phyloP scores from a whole-genome alignment of 2,113 vertebrate genomes.

The Brienomyrus longianalis region DNA sequence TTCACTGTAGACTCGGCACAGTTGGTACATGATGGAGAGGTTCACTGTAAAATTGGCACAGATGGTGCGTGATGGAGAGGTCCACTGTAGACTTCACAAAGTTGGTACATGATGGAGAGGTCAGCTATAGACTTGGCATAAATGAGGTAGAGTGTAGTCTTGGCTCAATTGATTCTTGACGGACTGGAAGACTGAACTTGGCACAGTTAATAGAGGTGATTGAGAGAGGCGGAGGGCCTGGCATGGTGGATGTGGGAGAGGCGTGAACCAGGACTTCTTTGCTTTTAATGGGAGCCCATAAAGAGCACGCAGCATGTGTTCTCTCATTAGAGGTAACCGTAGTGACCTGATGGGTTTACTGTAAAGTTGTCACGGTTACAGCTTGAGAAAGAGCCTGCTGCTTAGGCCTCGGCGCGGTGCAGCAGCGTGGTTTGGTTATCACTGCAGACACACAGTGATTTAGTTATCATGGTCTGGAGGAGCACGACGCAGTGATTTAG shows the following conservation, averaged over 20 bases:
- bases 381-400: background rate
- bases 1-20: background rate
- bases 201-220: background rate
- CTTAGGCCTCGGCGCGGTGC: background rate
- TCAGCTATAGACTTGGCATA: background rate
- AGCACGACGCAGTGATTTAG: background rate
- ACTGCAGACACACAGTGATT: background rate
- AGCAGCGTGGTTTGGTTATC: background rate
- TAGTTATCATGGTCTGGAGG: background rate
- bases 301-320: background rate
- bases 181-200: background rate
- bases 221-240: background rate
- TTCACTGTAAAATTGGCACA: background rate
- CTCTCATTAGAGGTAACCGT: background rate
- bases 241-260: background rate
- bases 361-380: background rate
- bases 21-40: background rate
- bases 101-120: background rate
- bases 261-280: background rate
- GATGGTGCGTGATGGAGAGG: background rate
- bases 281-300: background rate
- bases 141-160: background rate
- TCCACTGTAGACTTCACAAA: background rate
- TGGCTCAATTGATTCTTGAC: background rate
- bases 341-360: slow-evolving; percentile 5